Conservation (phyloP, 2,797 vertebrate species). For the Scolopax bukidnonensis region DNA sequence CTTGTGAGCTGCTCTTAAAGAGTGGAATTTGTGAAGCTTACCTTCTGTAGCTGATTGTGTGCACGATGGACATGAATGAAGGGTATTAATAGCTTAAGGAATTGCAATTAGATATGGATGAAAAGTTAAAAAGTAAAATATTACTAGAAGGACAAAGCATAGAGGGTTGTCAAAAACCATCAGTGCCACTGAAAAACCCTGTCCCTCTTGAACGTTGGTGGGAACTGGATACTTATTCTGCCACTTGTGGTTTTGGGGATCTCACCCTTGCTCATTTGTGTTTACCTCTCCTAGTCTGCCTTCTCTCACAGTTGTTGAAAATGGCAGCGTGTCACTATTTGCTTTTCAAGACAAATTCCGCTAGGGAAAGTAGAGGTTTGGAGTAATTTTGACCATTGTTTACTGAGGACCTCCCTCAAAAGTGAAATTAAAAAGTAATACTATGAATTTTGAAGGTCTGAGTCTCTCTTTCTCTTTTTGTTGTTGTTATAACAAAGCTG, state of each 20-base stretch:
- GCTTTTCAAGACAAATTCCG: slow-evolving; percentile 59
- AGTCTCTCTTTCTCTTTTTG: neutral
- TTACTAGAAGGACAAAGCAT: neutral
- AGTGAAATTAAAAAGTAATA: slow-evolving; percentile 59
- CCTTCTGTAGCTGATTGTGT: neutral
- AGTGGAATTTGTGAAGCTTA: neutral
- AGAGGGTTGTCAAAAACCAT: neutral
- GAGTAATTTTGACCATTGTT: slow-evolving; percentile 19
- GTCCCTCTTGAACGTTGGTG: neutral
- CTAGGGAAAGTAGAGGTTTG: slow-evolving; percentile 25
- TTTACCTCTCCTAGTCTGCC: neutral
- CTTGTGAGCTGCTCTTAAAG: neutral
- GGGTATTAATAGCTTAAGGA: neutral
- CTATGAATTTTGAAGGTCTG: slow-evolving; percentile 51
- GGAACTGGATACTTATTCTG: neutral
- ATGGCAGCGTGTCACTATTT: slow-evolving; percentile 29
- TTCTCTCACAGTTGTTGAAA: neutral
- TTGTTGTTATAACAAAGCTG: neutral
- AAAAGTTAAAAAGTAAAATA: neutral
- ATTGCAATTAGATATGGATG: neutral
- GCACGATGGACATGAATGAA: neutral
- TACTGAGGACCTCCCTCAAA: slow-evolving; percentile 5
- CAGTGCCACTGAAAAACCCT: neutral
- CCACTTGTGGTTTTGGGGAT: neutral
- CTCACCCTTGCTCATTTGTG: neutral